Conservation (phyloP, 2,888 invertebrate genomes). For the Elegia similella region DNA sequence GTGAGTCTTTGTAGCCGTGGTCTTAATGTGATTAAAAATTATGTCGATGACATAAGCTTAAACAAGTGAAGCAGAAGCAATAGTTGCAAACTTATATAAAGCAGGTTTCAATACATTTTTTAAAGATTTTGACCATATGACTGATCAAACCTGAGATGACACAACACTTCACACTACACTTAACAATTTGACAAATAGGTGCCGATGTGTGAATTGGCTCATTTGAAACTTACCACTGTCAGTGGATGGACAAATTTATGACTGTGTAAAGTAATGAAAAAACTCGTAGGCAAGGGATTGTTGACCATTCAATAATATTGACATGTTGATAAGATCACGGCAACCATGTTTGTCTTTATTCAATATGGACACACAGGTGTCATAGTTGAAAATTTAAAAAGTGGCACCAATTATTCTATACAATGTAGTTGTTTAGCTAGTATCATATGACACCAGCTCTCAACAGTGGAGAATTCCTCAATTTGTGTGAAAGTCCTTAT, state of each 20-base stretch:
- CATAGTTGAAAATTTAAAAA: too few relatives aligned
- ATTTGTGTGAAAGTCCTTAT: too few relatives aligned
- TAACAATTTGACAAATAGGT: conserved; percentile 60
- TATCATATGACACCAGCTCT: too few relatives aligned
- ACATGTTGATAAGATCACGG: conserved; percentile 17
- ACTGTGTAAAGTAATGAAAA: conserved; percentile 31
- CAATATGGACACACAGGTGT: not conserved
- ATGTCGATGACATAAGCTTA: too few relatives aligned
- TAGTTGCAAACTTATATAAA: not conserved
- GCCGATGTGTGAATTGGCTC: conserved; percentile 57
- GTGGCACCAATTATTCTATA: too few relatives aligned
- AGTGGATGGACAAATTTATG: conserved; percentile 36
- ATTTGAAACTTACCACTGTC: conserved; percentile 50
- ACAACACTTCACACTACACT: conserved; percentile 62
- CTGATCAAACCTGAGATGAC: conserved; percentile 13
- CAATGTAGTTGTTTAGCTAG: too few relatives aligned
- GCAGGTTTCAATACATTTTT: not conserved
- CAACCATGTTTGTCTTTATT: not conserved
- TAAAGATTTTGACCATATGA: not conserved
- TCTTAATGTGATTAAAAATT: too few relatives aligned
- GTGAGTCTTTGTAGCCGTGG: too few relatives aligned
- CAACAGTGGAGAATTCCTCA: too few relatives aligned
- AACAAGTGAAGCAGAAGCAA: too few relatives aligned
- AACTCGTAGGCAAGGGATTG: conserved; percentile 14
- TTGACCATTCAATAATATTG: conserved; percentile 26